Conservation (phyloP, 2,888 invertebrate species). For the Eupithecia subfuscata region DNA sequence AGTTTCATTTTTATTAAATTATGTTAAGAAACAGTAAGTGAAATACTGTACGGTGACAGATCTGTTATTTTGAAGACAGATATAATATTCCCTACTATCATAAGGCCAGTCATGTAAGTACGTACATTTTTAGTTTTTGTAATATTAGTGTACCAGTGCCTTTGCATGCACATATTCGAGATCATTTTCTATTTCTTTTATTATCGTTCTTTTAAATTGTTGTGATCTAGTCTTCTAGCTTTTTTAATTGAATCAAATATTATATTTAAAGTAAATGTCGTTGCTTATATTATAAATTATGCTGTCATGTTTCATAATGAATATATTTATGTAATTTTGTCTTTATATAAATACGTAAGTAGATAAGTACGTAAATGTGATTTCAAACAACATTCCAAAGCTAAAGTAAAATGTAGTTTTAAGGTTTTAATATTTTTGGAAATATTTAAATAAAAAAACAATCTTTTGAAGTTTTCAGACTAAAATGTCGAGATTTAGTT, state of each 20-base stretch:
- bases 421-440: slow-evolving; percentile 1
- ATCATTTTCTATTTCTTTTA: slow-evolving; percentile 3
- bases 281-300: not conserved
- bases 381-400: slow-evolving; percentile 58
- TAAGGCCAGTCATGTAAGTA: not conserved
- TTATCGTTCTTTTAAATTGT: not conserved
- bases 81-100: not conserved
- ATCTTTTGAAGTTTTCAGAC: not conserved
- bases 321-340: not conserved
- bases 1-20: not conserved
- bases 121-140: not conserved
- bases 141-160: not conserved
- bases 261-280: not conserved
- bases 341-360: not conserved
- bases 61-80: not conserved
- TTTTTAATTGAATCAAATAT: not conserved
- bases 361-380: slow-evolving; percentile 41
- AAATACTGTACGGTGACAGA: not conserved
- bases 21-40: not conserved
- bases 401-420: slow-evolving; percentile 20
- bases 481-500: not conserved
- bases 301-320: not conserved
- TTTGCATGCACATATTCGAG: not conserved
- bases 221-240: slow-evolving; percentile 32
- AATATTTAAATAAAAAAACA: not conserved